Base-by-base conservation (phyloP, 35 echinoderm and acorn worm genomes). In the Lytechinus pictus region DNA sequence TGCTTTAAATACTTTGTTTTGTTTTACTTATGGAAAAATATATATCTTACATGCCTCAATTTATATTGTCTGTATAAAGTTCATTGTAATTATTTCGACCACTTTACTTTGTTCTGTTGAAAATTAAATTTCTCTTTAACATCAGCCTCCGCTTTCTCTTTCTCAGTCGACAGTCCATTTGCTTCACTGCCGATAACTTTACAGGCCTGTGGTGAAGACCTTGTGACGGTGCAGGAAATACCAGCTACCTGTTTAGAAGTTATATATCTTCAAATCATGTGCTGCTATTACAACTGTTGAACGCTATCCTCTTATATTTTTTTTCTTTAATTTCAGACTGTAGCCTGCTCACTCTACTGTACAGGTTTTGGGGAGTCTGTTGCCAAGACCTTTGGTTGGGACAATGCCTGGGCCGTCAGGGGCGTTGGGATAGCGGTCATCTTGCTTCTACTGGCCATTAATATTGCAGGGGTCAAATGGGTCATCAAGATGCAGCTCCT, bases 331-430 rank as follows among this genome's bases (percentile, higher is more conserved):
- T 54, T 16, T 52, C 98, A 99, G 98, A 97, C 98, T 1, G 98
- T 99, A 27, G 98, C 98, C 21, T 99, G 98, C 92, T 97, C 98
- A 51, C 96, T 99, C 1, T 99, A 99, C 90, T 99, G 98, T 86
- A 99, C 98, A 10, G 98, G 98, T 96, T 99, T 99, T 51, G 98
- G 98, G 16, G 98, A 99, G 60, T 99, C 98, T 16, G 95, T 99
- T 4, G 96, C 98, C 0, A 96, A 99, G 90, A 98, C 96, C 33
- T 95, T 99, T 54, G 72, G 96, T 52, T 99, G 98, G 98, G 94
- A 97, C 1, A 97, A 97, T n/a, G 96, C 97, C 4, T 99, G 98
- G 98, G 97, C 97, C 0, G 98, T 99, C 44, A 96, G 98, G 54
- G 98, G 98, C 86, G 97, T 99, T 1, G 98, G 98, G 10, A 99